Evolutionary conservation across 2,888 invertebrate species (phyloP).

Genomic region (Lutraria lutraria): DNA sequence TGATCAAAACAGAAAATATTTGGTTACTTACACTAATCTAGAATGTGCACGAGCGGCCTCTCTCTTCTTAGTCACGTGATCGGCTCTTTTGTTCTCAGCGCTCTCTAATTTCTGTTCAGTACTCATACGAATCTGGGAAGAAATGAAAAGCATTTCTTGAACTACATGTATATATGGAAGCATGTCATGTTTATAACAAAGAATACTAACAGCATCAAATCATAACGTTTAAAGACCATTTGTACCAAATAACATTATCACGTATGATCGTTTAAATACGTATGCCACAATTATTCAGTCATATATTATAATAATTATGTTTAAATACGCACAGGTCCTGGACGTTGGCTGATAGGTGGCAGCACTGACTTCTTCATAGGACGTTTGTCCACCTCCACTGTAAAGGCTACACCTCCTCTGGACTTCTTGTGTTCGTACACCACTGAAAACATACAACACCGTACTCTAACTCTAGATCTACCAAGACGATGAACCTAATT

Average conservation of each 20-base stretch:
- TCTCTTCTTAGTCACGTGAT: neutral
- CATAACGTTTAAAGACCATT: too few species aligned
- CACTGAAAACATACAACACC: neutral
- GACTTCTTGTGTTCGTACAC: neutral
- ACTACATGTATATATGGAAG: too few species aligned
- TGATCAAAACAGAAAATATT: too few species aligned
- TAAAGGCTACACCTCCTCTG: neutral
- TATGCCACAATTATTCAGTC: too few species aligned
- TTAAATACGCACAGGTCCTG: neutral
- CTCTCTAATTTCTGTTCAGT: neutral
- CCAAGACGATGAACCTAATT: too few species aligned
- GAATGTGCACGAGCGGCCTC: neutral
- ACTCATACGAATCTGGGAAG: neutral
- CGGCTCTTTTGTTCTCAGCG: neutral
- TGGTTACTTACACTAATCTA: neutral
- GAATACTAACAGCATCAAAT: too few species aligned
- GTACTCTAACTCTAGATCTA: too few species aligned
- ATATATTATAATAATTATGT: too few species aligned
- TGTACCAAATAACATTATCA: too few species aligned
- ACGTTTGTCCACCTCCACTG: neutral
- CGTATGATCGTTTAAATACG: too few species aligned
- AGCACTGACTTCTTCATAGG: slow-evolving; percentile 16
- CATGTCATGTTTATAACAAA: too few species aligned
- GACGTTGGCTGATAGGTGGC: slow-evolving; percentile 2
- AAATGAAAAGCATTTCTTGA: neutral